These are phyloP conservation scores for Chloebia gouldiae DNA, from an alignment of 2,113 vertebrate species.

Conservation along the genomic window DNA sequence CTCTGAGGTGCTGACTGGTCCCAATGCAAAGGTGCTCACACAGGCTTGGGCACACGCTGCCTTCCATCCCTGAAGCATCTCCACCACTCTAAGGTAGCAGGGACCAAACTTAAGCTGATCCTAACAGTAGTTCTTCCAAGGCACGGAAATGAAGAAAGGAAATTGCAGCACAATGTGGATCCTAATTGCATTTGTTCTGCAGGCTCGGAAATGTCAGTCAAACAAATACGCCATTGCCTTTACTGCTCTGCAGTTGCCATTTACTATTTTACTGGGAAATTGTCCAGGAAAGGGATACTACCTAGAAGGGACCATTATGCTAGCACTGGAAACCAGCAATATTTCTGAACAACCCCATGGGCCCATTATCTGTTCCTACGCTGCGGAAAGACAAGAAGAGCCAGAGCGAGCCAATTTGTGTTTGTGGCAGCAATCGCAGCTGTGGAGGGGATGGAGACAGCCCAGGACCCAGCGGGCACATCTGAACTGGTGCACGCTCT, in stretches of 20 bases:
- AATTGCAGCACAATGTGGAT: background rate
- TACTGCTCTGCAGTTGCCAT: slow-evolving; percentile 54
- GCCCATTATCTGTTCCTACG: background rate
- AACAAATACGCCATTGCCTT: background rate
- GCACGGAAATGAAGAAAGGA: background rate
- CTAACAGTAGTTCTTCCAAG: background rate
- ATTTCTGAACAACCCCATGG: slow-evolving; percentile 37
- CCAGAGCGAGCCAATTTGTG: background rate
- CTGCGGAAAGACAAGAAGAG: background rate
- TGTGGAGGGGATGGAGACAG: background rate
- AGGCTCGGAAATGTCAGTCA: slow-evolving; percentile 36
- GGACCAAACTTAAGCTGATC: background rate
- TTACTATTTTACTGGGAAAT: slow-evolving; percentile 62
- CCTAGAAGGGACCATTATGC: slow-evolving; percentile 42
- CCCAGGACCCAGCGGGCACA: background rate
- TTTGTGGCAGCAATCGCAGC: background rate
- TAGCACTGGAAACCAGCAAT: slow-evolving; percentile 31
- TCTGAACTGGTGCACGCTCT: background rate
- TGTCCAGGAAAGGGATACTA: slow-evolving; percentile 45
- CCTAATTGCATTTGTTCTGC: slow-evolving; percentile 48
- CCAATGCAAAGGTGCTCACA: background rate
- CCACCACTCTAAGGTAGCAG: background rate
- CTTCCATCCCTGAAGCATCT: background rate
- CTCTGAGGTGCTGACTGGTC: background rate
- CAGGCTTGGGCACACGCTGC: background rate